A percentile compares a stretch with the other conserved stretches of the same genome.
Conservation (phyloP, 2,797 vertebrate species). For the Neosalanx taihuensis region DNA sequence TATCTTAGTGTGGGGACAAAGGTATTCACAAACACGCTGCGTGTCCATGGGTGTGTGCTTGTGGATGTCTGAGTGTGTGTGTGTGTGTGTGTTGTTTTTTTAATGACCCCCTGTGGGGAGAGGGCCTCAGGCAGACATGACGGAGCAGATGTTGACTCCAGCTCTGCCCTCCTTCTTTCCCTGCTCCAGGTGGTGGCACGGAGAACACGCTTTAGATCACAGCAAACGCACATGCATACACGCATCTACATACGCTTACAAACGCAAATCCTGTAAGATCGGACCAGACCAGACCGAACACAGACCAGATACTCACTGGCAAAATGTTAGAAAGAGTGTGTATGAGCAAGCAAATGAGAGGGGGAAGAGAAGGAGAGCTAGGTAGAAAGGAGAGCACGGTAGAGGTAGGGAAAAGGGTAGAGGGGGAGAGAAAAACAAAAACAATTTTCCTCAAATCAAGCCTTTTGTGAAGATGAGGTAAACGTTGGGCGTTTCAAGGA, state of each 20-base stretch:
- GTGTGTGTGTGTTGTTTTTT: slow-evolving; percentile 24
- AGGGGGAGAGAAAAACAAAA: no score
- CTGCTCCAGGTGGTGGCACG: slow-evolving; percentile 6
- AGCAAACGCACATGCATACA: slow-evolving; percentile 19
- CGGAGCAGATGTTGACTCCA: slow-evolving; percentile 55
- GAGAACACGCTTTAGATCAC: neutral
- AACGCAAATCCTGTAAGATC: slow-evolving; percentile 1
- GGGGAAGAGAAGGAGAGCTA: neutral
- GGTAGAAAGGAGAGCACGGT: no score
- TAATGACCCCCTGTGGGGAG: slow-evolving; percentile 51
- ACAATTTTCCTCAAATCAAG: no score
- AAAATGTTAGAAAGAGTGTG: slow-evolving; percentile 6
- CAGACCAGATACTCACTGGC: neutral
- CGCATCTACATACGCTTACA: neutral
- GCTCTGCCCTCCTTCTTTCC: slow-evolving; percentile 39
- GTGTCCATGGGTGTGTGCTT: slow-evolving; percentile 11
- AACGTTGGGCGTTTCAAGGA: neutral
- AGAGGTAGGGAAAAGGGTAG: neutral
- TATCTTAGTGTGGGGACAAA: no score
- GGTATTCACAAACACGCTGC: neutral
- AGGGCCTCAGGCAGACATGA: slow-evolving; percentile 48
- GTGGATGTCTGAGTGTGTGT: slow-evolving; percentile 25
- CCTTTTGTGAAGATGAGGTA: no score
- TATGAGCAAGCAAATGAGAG: neutral
- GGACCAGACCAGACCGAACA: neutral